Evolutionary conservation across 2,797 vertebrate genomes (phyloP).

Genomic region (Petrocephalus schoutedeni): DNA sequence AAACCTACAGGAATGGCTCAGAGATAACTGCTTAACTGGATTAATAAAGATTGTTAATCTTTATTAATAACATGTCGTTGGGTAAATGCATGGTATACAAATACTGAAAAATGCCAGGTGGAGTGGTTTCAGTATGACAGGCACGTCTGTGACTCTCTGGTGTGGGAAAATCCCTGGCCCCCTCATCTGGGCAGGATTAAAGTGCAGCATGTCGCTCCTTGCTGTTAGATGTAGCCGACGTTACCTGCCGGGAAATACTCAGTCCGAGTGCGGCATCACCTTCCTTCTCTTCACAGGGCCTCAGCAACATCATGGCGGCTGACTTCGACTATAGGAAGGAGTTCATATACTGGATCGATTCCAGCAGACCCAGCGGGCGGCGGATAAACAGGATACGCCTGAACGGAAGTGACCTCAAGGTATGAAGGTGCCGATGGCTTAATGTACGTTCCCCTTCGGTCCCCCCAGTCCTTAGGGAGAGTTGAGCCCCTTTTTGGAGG

Average conservation of each 20-base stretch:
- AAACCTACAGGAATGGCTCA: neutral
- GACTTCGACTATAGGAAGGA: slow-evolving; percentile 98
- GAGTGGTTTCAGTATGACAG: neutral
- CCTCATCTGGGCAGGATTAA: neutral
- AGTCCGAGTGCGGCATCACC: neutral
- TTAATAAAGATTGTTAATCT: neutral
- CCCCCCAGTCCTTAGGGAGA: neutral
- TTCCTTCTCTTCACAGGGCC: slow-evolving; percentile 65
- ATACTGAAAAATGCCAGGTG: neutral
- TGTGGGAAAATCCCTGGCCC: neutral
- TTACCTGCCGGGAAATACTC: neutral
- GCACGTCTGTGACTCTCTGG: neutral
- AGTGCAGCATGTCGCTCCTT: neutral
- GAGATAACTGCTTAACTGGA: neutral
- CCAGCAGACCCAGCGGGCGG: slow-evolving; percentile 88
- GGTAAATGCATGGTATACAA: neutral
- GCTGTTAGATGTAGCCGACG: neutral
- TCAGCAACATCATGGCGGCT: slow-evolving; percentile 94
- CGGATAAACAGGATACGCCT: slow-evolving; percentile 94
- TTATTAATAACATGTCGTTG: neutral
- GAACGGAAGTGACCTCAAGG: slow-evolving; percentile 95
- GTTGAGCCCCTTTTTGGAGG: neutral
- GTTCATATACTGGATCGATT: slow-evolving; percentile 98
- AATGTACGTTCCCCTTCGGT: neutral
- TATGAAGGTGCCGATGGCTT: slow-evolving; percentile 45